Evolutionary conservation across 2,888 invertebrate species (phyloP).

Genomic region (Antheraea yamamai): DNA sequence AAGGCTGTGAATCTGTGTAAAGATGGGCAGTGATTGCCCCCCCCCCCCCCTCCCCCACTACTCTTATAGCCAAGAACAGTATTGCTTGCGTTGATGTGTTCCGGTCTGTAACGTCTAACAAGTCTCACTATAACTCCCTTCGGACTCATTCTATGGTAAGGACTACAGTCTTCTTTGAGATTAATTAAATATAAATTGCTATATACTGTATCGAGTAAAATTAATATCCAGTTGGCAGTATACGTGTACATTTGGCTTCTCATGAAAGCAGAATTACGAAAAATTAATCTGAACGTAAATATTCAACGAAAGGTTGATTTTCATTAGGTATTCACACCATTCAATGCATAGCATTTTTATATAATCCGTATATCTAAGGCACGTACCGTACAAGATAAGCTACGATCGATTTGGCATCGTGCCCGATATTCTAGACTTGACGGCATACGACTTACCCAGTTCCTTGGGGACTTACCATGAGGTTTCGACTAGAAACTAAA

Average conservation of each 20-base stretch:
- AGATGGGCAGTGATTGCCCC: background rate
- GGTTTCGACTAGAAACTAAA: slow-evolving; percentile 7
- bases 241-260: too few relatives aligned
- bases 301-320: background rate
- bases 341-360: slow-evolving; percentile 15
- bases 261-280: too few relatives aligned
- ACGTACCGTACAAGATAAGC: slow-evolving; percentile 23
- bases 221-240: too few relatives aligned
- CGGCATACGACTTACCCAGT: slow-evolving; percentile 26
- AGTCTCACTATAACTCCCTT: too few relatives aligned
- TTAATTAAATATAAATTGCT: background rate
- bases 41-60: background rate
- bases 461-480: slow-evolving; percentile 12
- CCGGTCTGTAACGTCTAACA: background rate
- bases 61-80: background rate
- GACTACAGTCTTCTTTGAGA: background rate
- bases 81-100: background rate
- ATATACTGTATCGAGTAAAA: too few relatives aligned
- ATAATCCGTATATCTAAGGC: slow-evolving; percentile 17
- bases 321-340: slow-evolving; percentile 8
- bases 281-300: background rate
- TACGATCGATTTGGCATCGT: slow-evolving; percentile 36
- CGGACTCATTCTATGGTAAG: background rate
- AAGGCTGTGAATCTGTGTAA: background rate
- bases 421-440: slow-evolving; percentile 34